Evolutionary conservation across 2,888 invertebrate genomes (phyloP), one percentile per base, ranked within the genome.

Genomic region (Ectropis crepuscularia): DNA sequence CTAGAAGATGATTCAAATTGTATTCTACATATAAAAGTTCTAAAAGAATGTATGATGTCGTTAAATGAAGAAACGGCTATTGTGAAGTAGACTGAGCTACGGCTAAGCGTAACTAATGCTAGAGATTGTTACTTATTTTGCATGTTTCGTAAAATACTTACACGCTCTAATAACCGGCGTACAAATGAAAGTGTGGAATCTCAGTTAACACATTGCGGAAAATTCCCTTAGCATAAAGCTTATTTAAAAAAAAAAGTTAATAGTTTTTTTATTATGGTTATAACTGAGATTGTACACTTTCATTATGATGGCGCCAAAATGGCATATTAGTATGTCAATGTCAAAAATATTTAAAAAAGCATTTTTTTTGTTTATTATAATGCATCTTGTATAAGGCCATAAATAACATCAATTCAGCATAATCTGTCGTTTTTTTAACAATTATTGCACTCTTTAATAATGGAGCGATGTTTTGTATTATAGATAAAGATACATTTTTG

Each of bases 41-140:
- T 12, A 50, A n/a, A 62, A 51, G 68, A 71, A 87, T 87, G 85
- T 81, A 86, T 85, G 82, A 83, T 85, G 86, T 86, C 86, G 82
- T 82, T 81, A 79, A 80, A 82, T 89, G 86, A 87, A 87, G 89
- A 89, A 90, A 89, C 88, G 80, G 8, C 81, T 83, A 87, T 84
- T 85, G 83, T 88, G 78, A 87, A 88, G 86, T 87, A 85, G 87
- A 88, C 76, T 89, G 84, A 86, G 86, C 90, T 86, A 89, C 86
- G 62, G 50, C 59, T 59, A 59, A 74, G 90, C 91, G 91, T 89
- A 90, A 90, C 92, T 90, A 92, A 91, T 90, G 89, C 87, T 83
- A 80, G 88, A 91, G 92, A 92, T 92, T 89, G 92, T 92, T 85
- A 88, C 83, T 90, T 90, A 90, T 92, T 92, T 92, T 92, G 90